Percentiles rank a stretch among this genome's conserved stretches.
phyloP scores from a whole-genome alignment of 1,140 invertebrate genomes.

The Amphibalanus amphitrite region DNA sequence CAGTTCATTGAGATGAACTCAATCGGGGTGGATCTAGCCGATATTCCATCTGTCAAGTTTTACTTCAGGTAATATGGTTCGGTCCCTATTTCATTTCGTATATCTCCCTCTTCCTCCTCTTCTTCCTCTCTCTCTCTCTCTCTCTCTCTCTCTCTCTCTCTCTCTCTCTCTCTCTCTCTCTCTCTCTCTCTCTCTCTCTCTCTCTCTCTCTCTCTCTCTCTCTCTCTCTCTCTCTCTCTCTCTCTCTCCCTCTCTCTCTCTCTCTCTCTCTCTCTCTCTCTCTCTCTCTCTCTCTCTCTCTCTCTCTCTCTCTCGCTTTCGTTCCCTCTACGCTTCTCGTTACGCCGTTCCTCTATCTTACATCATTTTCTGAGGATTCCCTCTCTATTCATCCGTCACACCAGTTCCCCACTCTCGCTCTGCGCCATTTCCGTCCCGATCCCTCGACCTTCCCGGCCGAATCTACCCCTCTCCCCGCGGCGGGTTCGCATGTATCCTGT shows the following conservation, averaged over 20 bases:
- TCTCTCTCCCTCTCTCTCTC: slow-evolving; percentile 11
- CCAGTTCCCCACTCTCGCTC: neutral
- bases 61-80: too few species aligned
- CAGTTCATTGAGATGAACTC: too few species aligned
- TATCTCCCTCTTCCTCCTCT: slow-evolving; percentile 11
- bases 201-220: slow-evolving; percentile 12
- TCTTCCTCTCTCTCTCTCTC: slow-evolving; percentile 6
- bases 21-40: too few species aligned
- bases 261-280: neutral
- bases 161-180: slow-evolving; percentile 10
- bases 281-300: neutral
- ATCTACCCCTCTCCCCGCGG: too few species aligned
- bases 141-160: slow-evolving; percentile 9
- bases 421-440: too few species aligned
- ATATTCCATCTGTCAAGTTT: too few species aligned
- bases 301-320: neutral
- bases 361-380: neutral
- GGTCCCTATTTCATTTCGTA: slow-evolving; percentile 10
- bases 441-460: too few species aligned
- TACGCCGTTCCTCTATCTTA: too few species aligned
- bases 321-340: neutral
- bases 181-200: slow-evolving; percentile 7
- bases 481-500: too few species aligned
- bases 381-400: neutral
- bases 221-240: slow-evolving; percentile 9